Conservation (phyloP, 2,797 vertebrate species). For the Percopsis omiscomaycus region DNA sequence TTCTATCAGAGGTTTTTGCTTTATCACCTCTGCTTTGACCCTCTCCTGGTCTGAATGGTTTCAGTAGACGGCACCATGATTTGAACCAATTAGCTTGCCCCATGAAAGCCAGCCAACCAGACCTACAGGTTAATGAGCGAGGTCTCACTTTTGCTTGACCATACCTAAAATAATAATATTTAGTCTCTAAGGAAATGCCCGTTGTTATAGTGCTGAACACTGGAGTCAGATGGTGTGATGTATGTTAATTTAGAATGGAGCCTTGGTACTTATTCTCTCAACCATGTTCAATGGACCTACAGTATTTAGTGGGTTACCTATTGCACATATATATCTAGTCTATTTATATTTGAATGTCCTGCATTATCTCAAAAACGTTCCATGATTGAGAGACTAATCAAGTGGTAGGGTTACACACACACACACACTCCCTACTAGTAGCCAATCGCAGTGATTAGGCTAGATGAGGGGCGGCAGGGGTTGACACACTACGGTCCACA, state of each 20-base stretch:
- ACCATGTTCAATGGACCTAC: too few species aligned
- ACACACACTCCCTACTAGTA: slow-evolving; percentile 14
- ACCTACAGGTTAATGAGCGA: slow-evolving; percentile 5
- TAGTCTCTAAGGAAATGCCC: too few species aligned
- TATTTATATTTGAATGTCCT: too few species aligned
- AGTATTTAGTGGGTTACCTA: too few species aligned
- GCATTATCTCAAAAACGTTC: too few species aligned
- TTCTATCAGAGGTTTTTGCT: slow-evolving; percentile 35
- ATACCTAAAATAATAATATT: too few species aligned
- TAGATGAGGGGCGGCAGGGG: slow-evolving; percentile 2
- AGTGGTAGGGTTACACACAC: neutral
- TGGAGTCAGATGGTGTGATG: too few species aligned
- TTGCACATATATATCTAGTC: neutral
- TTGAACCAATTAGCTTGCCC: slow-evolving; percentile 41
- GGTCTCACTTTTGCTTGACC: slow-evolving; percentile 21
- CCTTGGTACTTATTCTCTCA: too few species aligned
- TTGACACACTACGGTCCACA: slow-evolving; percentile 48
- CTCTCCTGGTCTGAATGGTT: slow-evolving; percentile 37
- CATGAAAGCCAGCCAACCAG: slow-evolving; percentile 12
- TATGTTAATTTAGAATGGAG: too few species aligned
- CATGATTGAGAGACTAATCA: too few species aligned
- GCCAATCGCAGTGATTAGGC: slow-evolving; percentile 43
- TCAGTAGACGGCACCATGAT: slow-evolving; percentile 33
- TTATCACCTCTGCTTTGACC: slow-evolving; percentile 49
- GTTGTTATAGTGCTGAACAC: too few species aligned